Evolutionary conservation across 2,113 vertebrate genomes (phyloP).

Genomic region (Ceyx cyanopectus): DNA sequence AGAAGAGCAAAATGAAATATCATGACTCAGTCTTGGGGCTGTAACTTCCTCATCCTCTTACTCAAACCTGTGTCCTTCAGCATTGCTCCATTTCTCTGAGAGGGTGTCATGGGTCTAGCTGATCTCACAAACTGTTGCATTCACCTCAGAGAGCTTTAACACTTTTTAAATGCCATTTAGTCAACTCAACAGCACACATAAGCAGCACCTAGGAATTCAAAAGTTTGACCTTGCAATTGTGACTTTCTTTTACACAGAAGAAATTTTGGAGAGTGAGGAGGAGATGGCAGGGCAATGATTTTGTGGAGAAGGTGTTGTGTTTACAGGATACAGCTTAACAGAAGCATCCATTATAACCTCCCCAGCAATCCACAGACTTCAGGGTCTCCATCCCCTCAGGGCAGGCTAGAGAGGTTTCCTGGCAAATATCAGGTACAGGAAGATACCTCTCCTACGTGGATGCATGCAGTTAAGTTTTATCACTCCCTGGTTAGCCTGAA

Average conservation of each 20-base stretch:
- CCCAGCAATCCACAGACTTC: background rate
- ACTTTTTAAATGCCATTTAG: background rate
- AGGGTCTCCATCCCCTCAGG: background rate
- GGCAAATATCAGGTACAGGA: background rate
- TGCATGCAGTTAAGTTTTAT: background rate
- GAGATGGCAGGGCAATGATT: background rate
- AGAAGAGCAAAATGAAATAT: background rate
- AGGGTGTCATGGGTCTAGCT: background rate
- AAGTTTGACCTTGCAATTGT: background rate
- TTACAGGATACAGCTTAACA: background rate
- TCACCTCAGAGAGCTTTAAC: background rate
- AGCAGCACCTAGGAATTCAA: background rate
- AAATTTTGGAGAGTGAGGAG: background rate
- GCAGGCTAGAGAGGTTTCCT: background rate
- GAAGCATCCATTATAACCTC: background rate
- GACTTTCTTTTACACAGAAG: background rate
- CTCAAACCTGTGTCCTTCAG: conserved; percentile 14
- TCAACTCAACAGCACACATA: background rate
- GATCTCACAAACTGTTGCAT: background rate
- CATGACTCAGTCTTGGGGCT: conserved; percentile 4
- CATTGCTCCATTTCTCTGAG: background rate
- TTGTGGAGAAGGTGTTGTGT: background rate
- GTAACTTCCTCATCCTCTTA: conserved; percentile 26
- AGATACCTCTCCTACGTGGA: background rate
- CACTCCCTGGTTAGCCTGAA: background rate